Conservation (phyloP, 2,113 vertebrate species). For the Otis tarda region DNA sequence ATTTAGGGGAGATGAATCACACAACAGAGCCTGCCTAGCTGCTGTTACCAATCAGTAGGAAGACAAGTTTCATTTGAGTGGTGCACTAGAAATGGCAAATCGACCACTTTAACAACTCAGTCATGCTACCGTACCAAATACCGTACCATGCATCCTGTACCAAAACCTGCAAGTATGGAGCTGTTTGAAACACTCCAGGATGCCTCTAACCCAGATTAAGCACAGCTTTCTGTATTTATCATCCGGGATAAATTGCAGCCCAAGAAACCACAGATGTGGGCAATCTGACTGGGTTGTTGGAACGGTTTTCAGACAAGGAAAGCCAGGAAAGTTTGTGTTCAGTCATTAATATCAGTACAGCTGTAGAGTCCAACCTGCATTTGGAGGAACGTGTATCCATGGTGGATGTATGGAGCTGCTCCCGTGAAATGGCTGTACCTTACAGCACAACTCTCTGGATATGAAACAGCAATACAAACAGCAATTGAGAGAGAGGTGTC, state of each 20-base stretch:
- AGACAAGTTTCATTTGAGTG: not conserved
- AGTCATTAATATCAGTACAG: not conserved
- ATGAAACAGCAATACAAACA: not conserved
- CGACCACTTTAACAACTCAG: not conserved
- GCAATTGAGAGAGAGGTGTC: not conserved
- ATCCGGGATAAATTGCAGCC: not conserved
- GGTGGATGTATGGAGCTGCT: not conserved
- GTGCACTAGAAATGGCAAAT: not conserved
- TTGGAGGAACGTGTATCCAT: not conserved
- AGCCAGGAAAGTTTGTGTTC: not conserved
- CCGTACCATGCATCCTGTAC: too few relatives aligned
- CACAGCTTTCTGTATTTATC: not conserved
- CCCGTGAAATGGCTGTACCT: not conserved
- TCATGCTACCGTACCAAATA: not conserved
- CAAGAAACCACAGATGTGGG: not conserved
- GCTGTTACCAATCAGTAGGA: not conserved
- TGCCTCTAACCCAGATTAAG: slow-evolving; percentile 6
- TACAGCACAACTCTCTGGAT: not conserved
- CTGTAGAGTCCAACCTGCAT: not conserved
- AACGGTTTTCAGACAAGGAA: not conserved
- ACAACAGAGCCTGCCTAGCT: not conserved
- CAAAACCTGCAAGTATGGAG: not conserved
- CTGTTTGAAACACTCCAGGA: slow-evolving; percentile 9
- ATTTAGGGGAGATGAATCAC: slow-evolving; percentile 48
- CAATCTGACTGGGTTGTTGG: not conserved